Conservation (phyloP, 2,797 vertebrate genomes). For the Ctenosaura bakeri region DNA sequence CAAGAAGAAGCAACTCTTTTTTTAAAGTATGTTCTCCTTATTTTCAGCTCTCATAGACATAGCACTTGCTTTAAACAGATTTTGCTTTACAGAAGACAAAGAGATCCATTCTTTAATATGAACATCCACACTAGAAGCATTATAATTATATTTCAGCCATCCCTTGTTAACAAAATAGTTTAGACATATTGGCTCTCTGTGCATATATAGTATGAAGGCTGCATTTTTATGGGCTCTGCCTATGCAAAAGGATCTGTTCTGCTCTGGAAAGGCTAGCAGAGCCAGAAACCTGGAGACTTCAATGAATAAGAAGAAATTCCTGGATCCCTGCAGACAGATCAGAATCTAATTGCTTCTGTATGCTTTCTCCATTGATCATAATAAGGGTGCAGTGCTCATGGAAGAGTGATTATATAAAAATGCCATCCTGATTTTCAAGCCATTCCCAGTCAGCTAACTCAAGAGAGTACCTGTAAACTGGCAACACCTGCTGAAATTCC, state of each 20-base stretch:
- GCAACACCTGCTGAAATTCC: too few species aligned
- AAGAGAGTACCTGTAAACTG: too few species aligned
- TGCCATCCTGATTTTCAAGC: too few species aligned
- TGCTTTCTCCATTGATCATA: too few species aligned
- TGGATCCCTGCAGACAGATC: too few species aligned
- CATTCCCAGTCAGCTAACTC: too few species aligned
- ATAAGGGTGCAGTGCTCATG: too few species aligned
- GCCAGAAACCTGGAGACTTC: too few species aligned
- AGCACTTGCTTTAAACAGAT: conserved; percentile 53
- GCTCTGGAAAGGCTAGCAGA: background rate
- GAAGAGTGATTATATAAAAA: too few species aligned
- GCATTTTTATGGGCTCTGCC: background rate
- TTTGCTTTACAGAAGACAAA: conserved; percentile 65
- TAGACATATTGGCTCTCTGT: background rate
- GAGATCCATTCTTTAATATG: conserved; percentile 51
- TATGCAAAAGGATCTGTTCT: background rate
- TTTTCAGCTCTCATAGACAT: conserved; percentile 3
- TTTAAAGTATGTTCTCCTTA: conserved; percentile 60
- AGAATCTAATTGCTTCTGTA: too few species aligned
- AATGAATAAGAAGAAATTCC: too few species aligned
- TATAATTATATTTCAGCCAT: conserved; percentile 53
- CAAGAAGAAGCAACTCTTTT: conserved; percentile 53
- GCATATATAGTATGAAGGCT: background rate
- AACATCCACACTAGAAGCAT: conserved; percentile 58
- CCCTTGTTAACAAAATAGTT: background rate